These are phyloP conservation scores for Ciona savignyi DNA, from an alignment of 23 tunicate species.

Conservation along the genomic window DNA sequence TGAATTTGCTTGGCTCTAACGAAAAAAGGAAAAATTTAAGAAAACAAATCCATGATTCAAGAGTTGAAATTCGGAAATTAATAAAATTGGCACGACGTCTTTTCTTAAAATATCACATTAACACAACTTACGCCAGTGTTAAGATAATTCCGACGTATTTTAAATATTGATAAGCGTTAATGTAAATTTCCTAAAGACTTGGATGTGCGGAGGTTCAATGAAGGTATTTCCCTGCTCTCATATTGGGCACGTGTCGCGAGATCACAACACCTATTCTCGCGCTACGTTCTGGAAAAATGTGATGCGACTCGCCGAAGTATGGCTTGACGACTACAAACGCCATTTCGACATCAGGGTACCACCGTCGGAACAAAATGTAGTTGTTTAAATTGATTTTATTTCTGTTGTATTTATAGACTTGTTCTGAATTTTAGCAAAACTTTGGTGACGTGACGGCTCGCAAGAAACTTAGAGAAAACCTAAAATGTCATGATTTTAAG, in stretches of 20 bases:
- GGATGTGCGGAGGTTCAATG: slow-evolving; percentile 85
- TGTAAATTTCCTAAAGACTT: slow-evolving; percentile 52
- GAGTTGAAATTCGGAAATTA: no score
- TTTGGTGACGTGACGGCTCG: slow-evolving; percentile 47
- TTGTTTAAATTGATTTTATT: no score
- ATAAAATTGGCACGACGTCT: no score
- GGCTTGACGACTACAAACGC: slow-evolving; percentile 57
- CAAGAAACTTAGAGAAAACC: slow-evolving; percentile 10
- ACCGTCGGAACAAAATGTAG: not conserved
- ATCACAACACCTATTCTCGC: slow-evolving; percentile 36
- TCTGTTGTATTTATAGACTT: not conserved
- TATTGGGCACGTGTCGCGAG: slow-evolving; percentile 65
- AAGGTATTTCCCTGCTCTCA: slow-evolving; percentile 61
- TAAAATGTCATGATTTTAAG: slow-evolving; percentile 52
- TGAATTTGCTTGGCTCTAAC: no score
- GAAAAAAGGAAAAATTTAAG: no score
- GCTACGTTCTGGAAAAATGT: slow-evolving; percentile 13
- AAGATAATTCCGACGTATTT: no score
- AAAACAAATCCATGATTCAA: no score
- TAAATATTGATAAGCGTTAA: no score
- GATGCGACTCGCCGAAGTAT: slow-evolving; percentile 56
- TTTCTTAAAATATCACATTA: no score
- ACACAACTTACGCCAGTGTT: no score
- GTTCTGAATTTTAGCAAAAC: not conserved
- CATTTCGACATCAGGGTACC: slow-evolving; percentile 13